These are phyloP conservation scores for Acrocephalus kingi DNA, from an alignment of 2,113 vertebrate species.

Conservation along the genomic window DNA sequence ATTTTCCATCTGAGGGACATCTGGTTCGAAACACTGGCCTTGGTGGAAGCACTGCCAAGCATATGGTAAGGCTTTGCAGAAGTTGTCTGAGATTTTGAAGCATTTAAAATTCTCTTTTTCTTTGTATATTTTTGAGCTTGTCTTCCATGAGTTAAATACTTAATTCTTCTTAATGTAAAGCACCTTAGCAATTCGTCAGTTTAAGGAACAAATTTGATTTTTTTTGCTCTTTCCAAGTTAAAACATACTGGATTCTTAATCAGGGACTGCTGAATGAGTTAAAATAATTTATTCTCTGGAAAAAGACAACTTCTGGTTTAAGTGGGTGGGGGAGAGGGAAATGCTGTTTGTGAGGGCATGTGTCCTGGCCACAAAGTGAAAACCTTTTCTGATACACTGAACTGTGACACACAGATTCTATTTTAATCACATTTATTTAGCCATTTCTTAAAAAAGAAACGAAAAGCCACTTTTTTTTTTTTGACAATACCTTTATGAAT, in stretches of 20 bases:
- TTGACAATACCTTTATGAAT: background rate
- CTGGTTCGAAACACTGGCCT: slow-evolving; percentile 89
- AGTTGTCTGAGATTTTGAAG: background rate
- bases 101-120: background rate
- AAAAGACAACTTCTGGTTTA: background rate
- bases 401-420: background rate
- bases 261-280: background rate
- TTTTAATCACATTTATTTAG: background rate
- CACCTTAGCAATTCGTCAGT: background rate
- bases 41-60: slow-evolving; percentile 81
- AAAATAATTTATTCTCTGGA: background rate
- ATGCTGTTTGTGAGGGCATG: background rate
- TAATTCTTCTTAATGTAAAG: background rate
- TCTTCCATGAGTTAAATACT: background rate
- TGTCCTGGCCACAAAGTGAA: background rate
- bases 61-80: slow-evolving; percentile 83
- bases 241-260: background rate
- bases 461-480: background rate
- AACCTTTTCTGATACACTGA: background rate
- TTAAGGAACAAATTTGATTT: background rate
- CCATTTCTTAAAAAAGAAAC: background rate
- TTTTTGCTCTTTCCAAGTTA: background rate
- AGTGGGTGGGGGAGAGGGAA: background rate
- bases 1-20: slow-evolving; percentile 94
- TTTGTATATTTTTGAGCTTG: accelerated